Evolutionary conservation across 2,797 vertebrate species (phyloP), one percentile per base, ranked within the genome.

Genomic region (Leptatherina wallacei): DNA sequence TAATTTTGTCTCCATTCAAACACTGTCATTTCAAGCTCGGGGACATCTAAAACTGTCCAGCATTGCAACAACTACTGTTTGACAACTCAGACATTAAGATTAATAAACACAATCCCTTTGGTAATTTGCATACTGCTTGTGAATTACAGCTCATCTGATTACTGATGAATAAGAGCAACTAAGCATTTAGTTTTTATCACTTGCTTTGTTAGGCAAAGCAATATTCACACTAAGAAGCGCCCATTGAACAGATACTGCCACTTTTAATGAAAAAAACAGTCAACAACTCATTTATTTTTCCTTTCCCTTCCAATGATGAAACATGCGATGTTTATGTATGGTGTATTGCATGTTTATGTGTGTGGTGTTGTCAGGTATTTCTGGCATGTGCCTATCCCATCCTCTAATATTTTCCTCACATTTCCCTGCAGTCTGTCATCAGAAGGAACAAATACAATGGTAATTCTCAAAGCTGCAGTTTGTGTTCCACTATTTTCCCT

Each of bases 81-180:
- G 82, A 86, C 77, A 90, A 80, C 62, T 59, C 62, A 68, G 61
- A 87, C 77, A 88, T 90, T 86, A 86, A 85, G 88, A 92, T 90
- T 88, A 85, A 92, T 88, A 27, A 85, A 81, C 62, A 52, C 71
- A 83, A 65, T 88, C 72, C 78, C 47, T 64, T 3, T 70, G 65
- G 74, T 54, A 74, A 88, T 89, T 88, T 91, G 77, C 84, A 84
- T 81, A 73, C 60, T 65, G 75, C 74, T 74, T 70, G 61, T 74
- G 69, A 82, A 85, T 69, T 80, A 59, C 67, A 70, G 71, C 61
- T 81, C 65, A 73, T 79, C 77, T 84, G 74, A 89, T 88, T 85
- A 83, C 56, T 60, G 76, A 67, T 81, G 73, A 73, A 77, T 85
- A 68, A 78, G 62, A 85, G 67, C 73, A 66, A 68, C 65, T 85